Percentiles rank a stretch among this genome's conserved stretches.
These are phyloP conservation scores for Drosophila ambigua DNA, from an alignment of 1,140 invertebrate species.

Conservation along the genomic window DNA sequence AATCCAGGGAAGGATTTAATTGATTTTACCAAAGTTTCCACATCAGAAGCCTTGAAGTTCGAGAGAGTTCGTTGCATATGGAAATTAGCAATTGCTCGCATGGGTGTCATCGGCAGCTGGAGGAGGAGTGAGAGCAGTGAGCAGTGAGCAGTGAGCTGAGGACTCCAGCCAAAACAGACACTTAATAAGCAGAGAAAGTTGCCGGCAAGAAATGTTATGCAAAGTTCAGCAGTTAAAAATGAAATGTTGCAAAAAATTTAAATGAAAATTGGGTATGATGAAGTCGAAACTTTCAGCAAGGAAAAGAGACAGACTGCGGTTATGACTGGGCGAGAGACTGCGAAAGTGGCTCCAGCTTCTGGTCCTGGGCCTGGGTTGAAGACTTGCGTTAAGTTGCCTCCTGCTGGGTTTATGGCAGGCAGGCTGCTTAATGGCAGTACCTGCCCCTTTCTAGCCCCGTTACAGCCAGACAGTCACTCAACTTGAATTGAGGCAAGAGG, in stretches of 20 bases:
- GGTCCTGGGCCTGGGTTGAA: constrained; percentile 13
- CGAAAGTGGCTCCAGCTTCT: constrained; percentile 41
- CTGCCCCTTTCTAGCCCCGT: background rate
- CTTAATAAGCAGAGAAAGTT: constrained; percentile 41
- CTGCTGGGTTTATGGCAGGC: constrained; percentile 25
- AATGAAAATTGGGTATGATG: constrained; percentile 57
- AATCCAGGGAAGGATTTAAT: constrained; percentile 16
- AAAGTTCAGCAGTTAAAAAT: constrained; percentile 63
- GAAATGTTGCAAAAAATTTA: constrained; percentile 62
- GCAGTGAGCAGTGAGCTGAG: constrained; percentile 7
- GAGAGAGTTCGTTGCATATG: too few species aligned
- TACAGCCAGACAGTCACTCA: constrained; percentile 56
- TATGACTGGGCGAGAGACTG: constrained; percentile 47
- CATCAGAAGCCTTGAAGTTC: constrained; percentile 1
- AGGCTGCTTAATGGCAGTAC: constrained; percentile 43
- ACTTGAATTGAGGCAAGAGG: constrained; percentile 45
- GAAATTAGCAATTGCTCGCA: constrained; percentile 28
- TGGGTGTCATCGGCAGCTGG: constrained; percentile 43
- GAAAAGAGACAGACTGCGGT: constrained; percentile 18
- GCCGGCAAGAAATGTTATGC: constrained; percentile 29
- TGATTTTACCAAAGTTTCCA: constrained; percentile 33
- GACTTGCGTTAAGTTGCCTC: constrained; percentile 8
- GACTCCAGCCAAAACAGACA: constrained; percentile 20
- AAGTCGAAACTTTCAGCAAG: constrained; percentile 33
- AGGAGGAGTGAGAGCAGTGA: constrained; percentile 5